phyloP scores from a whole-genome alignment of 2,797 vertebrate genomes.

The Cygnus olor region DNA sequence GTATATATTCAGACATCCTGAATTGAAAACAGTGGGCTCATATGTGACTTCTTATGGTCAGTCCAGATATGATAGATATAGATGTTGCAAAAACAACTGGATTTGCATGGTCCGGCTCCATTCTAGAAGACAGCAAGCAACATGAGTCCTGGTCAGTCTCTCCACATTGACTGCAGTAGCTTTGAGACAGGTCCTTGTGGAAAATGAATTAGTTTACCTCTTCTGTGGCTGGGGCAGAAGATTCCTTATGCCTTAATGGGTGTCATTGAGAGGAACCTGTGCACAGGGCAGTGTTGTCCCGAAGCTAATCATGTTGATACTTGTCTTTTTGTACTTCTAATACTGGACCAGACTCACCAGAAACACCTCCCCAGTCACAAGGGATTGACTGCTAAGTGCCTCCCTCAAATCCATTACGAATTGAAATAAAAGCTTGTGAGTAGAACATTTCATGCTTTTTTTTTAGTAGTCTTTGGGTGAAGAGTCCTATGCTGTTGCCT shows the following conservation, averaged over 20 bases:
- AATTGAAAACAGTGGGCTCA: neutral
- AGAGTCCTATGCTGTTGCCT: neutral
- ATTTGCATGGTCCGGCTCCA: neutral
- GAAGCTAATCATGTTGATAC: neutral
- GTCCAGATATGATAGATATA: accelerated
- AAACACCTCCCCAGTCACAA: accelerated
- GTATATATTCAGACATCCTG: neutral
- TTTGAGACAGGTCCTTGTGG: accelerated
- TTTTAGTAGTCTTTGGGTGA: neutral
- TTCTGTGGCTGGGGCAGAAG: accelerated
- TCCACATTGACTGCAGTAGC: neutral
- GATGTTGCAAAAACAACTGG: neutral
- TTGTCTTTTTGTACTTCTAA: neutral
- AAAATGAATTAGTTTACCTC: neutral
- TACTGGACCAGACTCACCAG: neutral
- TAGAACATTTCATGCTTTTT: accelerated
- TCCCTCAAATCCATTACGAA: neutral
- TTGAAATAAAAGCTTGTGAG: neutral
- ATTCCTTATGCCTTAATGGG: neutral
- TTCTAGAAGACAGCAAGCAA: neutral
- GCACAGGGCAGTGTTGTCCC: neutral
- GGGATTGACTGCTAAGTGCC: neutral
- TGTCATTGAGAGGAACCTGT: accelerated
- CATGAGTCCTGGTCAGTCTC: neutral
- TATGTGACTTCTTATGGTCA: neutral